phyloP scores from a whole-genome alignment of 2,888 invertebrate species.

The Beris chalybata region DNA sequence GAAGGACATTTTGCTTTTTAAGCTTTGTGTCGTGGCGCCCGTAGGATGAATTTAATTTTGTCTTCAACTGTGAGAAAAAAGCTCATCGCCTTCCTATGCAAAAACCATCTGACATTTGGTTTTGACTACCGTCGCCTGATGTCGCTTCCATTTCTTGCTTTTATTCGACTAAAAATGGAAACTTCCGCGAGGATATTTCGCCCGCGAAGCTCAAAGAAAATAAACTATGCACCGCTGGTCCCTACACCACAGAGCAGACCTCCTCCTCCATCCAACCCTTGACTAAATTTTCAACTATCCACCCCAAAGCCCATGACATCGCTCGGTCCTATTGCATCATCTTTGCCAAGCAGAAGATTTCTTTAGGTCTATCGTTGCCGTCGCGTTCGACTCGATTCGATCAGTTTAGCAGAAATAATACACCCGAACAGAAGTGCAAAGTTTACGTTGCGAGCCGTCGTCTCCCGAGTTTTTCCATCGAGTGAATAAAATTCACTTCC shows the following conservation, averaged over 20 bases:
- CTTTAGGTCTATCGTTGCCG: background rate
- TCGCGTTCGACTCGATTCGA: background rate
- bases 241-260: background rate
- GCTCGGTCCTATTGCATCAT: slow-evolving; percentile 16
- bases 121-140: too few species aligned
- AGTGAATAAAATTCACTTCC: background rate
- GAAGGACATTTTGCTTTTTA: too few species aligned
- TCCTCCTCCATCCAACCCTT: background rate
- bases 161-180: too few species aligned
- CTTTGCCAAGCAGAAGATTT: slow-evolving; percentile 15
- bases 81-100: too few species aligned
- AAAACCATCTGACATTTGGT: too few species aligned
- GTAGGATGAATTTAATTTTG: too few species aligned
- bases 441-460: background rate
- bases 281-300: background rate
- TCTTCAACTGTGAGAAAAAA: too few species aligned
- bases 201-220: too few species aligned
- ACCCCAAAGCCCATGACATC: slow-evolving; percentile 14
- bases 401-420: slow-evolving; percentile 21
- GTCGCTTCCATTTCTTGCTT: too few species aligned
- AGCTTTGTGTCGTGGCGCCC: too few species aligned
- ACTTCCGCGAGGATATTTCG: too few species aligned
- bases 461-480: background rate
- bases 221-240: too few species aligned
- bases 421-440: background rate